Conservation (phyloP, 2,888 invertebrate species). For the Tenthredo livida region DNA sequence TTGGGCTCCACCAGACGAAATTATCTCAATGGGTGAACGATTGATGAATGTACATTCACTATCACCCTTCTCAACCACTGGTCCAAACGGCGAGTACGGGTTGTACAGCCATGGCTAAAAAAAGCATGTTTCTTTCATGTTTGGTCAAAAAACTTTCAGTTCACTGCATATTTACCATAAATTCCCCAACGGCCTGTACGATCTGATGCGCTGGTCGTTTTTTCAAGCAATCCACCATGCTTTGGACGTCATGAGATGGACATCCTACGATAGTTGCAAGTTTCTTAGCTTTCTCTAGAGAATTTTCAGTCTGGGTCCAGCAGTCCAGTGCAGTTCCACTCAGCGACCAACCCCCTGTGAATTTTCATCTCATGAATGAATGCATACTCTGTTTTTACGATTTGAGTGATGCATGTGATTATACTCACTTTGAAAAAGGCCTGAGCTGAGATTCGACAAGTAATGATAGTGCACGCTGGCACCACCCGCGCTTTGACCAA, state of each 20-base stretch:
- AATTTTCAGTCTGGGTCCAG: slow-evolving; percentile 77
- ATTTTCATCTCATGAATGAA: not conserved
- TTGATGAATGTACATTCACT: slow-evolving; percentile 64
- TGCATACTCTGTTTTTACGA: not conserved
- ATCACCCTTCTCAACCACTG: slow-evolving; percentile 83
- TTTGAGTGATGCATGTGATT: not conserved
- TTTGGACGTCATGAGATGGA: slow-evolving; percentile 77
- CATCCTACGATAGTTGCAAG: slow-evolving; percentile 83
- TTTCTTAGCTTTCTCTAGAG: slow-evolving; percentile 82
- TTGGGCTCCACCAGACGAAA: slow-evolving; percentile 82
- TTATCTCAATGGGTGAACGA: slow-evolving; percentile 83
- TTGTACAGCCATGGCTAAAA: slow-evolving; percentile 82
- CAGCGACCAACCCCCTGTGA: slow-evolving; percentile 82
- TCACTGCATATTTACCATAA: slow-evolving; percentile 76
- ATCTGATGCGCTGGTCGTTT: slow-evolving; percentile 81
- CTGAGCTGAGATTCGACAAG: slow-evolving; percentile 83
- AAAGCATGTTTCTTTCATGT: not conserved
- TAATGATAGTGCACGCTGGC: slow-evolving; percentile 88
- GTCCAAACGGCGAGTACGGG: slow-evolving; percentile 87
- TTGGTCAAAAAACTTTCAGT: not conserved
- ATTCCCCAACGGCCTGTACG: slow-evolving; percentile 80
- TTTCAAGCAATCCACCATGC: slow-evolving; percentile 83
- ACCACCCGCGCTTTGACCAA: slow-evolving; percentile 88
- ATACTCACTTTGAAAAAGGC: slow-evolving; percentile 75
- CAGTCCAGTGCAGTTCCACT: slow-evolving; percentile 86